phyloP scores from a whole-genome alignment of 53 echinoderm and acorn worm genomes.

The Apostichopus leukothele region DNA sequence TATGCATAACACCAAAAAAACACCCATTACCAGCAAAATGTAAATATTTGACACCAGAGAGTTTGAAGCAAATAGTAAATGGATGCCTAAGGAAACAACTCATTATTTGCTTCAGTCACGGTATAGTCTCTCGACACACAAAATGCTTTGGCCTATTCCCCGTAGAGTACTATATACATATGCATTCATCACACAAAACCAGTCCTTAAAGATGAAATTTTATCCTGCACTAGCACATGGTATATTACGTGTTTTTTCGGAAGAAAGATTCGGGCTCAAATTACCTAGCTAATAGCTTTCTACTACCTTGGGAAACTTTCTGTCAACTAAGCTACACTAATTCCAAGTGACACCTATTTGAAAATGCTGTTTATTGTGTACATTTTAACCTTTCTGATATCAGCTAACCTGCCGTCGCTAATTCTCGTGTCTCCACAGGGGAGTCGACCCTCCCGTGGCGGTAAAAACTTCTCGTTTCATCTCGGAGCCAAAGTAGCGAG shows the following conservation, averaged over 20 bases:
- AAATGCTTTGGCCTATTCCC: not conserved
- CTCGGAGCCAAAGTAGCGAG: not conserved
- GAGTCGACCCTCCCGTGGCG: not conserved
- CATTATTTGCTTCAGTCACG: not conserved
- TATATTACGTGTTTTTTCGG: not conserved
- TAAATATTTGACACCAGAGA: too few species aligned
- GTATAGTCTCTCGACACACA: not conserved
- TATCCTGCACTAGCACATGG: not conserved
- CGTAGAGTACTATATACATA: not conserved
- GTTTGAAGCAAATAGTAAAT: too few species aligned
- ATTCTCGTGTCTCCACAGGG: not conserved
- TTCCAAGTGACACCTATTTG: not conserved
- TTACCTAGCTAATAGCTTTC: constrained; percentile 38
- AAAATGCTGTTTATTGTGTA: constrained; percentile 6
- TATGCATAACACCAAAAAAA: too few species aligned
- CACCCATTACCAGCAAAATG: too few species aligned
- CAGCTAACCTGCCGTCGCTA: not conserved
- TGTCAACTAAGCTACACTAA: constrained; percentile 24
- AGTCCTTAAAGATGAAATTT: not conserved
- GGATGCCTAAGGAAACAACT: not conserved
- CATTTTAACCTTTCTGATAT: not conserved
- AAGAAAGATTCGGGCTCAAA: constrained; percentile 5
- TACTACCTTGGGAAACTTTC: constrained; percentile 25
- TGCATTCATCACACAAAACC: not conserved
- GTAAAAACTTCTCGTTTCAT: not conserved